phyloP scores from a whole-genome alignment of 2,113 vertebrate genomes.

The Henicopernis longicauda region DNA sequence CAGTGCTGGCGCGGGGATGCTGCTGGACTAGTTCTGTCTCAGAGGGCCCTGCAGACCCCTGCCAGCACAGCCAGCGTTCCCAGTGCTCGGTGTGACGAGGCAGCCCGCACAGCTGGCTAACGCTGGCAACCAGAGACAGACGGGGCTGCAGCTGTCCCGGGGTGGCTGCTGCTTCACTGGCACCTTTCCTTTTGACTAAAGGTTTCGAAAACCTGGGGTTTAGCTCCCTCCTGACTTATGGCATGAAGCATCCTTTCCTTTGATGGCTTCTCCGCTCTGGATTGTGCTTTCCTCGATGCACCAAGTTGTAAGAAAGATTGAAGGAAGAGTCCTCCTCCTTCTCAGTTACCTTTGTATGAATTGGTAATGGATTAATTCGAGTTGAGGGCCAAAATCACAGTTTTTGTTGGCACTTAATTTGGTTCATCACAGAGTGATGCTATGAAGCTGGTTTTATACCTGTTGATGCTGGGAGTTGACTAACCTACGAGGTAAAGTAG shows the following conservation, averaged over 20 bases:
- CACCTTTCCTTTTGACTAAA: neutral
- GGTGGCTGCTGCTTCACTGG: neutral
- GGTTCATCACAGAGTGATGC: neutral
- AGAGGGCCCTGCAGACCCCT: neutral
- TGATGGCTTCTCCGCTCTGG: neutral
- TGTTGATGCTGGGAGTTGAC: neutral
- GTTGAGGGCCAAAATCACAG: neutral
- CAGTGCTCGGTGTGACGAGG: neutral
- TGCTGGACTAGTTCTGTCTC: neutral
- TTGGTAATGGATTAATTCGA: neutral
- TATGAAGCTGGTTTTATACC: neutral
- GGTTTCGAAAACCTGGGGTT: neutral
- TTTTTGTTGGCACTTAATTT: neutral
- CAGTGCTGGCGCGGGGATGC: neutral
- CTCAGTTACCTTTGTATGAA: neutral
- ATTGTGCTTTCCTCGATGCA: neutral
- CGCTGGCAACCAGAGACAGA: neutral
- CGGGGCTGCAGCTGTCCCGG: neutral
- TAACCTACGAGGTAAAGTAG: neutral
- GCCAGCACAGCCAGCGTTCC: neutral
- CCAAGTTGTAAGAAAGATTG: neutral
- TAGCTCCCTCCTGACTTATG: neutral
- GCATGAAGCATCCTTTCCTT: neutral
- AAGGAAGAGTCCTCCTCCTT: neutral
- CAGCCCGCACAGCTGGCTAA: neutral